These are phyloP conservation scores for Odontophorus gujanensis DNA, from an alignment of 2,113 vertebrate species.

Conservation along the genomic window DNA sequence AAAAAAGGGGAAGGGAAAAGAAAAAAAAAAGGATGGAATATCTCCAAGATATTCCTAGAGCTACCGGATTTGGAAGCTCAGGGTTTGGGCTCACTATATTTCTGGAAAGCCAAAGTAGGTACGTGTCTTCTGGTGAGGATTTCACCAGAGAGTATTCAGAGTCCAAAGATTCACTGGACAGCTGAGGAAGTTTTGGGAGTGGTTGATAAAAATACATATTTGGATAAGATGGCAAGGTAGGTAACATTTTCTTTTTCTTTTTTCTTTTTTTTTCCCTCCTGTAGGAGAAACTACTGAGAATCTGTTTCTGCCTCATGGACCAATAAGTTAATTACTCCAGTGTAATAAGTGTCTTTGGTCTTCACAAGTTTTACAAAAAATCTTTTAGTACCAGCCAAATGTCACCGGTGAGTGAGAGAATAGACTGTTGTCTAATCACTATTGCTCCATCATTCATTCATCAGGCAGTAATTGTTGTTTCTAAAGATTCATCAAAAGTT, in stretches of 20 bases:
- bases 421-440: neutral
- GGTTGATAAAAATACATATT: neutral
- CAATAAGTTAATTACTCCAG: neutral
- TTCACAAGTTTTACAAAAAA: neutral
- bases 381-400: neutral
- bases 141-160: neutral
- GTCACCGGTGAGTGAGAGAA: neutral
- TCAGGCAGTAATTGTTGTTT: neutral
- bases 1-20: neutral
- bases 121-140: neutral
- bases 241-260: neutral
- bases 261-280: neutral
- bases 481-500: constrained; percentile 36
- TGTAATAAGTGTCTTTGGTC: neutral
- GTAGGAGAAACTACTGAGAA: neutral
- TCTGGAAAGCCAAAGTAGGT: neutral
- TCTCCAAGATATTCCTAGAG: neutral
- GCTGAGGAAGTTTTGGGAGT: neutral
- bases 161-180: neutral
- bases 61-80: neutral
- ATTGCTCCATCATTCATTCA: neutral
- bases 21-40: neutral
- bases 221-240: neutral
- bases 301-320: neutral
- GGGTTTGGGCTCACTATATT: neutral